These are phyloP conservation scores for Epizoanthus rinbou DNA, from an alignment of 92 coral and sea anemone species.

Conservation along the genomic window DNA sequence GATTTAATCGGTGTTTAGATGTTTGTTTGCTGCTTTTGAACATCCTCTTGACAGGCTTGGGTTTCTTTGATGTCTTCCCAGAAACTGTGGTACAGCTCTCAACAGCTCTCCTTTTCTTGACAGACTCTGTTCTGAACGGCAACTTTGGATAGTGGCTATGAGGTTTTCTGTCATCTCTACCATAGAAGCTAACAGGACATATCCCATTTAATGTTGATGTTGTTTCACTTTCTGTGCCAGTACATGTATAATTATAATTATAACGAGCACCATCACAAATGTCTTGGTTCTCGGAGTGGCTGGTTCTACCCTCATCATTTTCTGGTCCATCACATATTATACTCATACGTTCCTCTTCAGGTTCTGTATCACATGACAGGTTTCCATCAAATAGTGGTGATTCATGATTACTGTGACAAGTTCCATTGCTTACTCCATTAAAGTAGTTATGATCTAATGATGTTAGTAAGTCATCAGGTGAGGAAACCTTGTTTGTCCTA, in stretches of 20 bases:
- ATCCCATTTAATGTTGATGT: slow-evolving; percentile 3
- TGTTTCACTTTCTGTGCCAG: background rate
- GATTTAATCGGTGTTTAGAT: background rate
- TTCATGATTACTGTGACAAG: background rate
- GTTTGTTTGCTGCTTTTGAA: background rate
- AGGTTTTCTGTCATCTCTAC: slow-evolving; percentile 9
- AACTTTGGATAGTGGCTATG: background rate
- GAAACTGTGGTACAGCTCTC: slow-evolving; percentile 25
- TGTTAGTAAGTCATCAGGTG: slow-evolving; percentile 13
- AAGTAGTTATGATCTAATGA: background rate
- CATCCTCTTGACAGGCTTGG: slow-evolving; percentile 11
- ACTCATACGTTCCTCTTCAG: background rate
- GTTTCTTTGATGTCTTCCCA: background rate
- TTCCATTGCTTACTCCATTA: background rate
- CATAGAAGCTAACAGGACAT: slow-evolving; percentile 27
- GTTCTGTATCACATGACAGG: background rate
- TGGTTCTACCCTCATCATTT: background rate
- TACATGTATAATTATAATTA: background rate
- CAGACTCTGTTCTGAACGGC: background rate
- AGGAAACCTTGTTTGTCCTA: background rate
- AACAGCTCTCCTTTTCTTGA: slow-evolving; percentile 6
- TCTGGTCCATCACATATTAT: background rate
- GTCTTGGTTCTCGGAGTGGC: background rate
- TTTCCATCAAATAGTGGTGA: background rate
- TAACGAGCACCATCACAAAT: background rate